Evolutionary conservation across 2,113 vertebrate species (phyloP).

Genomic region (Plotosus lineatus): DNA sequence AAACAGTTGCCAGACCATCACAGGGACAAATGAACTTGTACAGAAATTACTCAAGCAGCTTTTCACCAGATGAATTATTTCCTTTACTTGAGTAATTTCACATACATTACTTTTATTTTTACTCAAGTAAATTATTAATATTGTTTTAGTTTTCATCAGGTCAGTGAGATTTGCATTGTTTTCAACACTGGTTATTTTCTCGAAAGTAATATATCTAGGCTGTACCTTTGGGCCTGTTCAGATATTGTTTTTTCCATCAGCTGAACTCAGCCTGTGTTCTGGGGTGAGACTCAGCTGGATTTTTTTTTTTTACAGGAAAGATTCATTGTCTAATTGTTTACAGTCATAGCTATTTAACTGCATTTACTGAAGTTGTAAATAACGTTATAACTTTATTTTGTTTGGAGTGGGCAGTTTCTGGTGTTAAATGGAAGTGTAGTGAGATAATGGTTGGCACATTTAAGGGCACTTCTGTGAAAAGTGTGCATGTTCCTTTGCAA

Average conservation of each 20-base stretch:
- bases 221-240: neutral
- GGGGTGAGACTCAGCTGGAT: neutral
- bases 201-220: neutral
- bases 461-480: too few species aligned
- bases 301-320: neutral
- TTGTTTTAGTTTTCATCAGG: neutral
- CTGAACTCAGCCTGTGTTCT: neutral
- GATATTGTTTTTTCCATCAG: neutral
- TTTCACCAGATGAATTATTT: neutral
- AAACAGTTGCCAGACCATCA: too few species aligned
- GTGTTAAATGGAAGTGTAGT: too few species aligned
- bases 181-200: neutral
- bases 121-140: neutral
- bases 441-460: too few species aligned
- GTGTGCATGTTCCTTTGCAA: too few species aligned
- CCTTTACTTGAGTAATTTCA: neutral
- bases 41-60: neutral
- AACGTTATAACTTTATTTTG: neutral
- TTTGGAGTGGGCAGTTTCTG: too few species aligned
- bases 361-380: too few species aligned
- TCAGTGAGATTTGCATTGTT: neutral
- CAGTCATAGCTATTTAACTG: neutral
- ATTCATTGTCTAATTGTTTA: neutral
- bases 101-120: neutral
- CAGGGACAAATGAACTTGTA: neutral